A percentile compares a stretch with the other conserved stretches of the same genome.
These are phyloP conservation scores for Sipha flava DNA, from an alignment of 1,140 invertebrate genomes.

Conservation along the genomic window DNA sequence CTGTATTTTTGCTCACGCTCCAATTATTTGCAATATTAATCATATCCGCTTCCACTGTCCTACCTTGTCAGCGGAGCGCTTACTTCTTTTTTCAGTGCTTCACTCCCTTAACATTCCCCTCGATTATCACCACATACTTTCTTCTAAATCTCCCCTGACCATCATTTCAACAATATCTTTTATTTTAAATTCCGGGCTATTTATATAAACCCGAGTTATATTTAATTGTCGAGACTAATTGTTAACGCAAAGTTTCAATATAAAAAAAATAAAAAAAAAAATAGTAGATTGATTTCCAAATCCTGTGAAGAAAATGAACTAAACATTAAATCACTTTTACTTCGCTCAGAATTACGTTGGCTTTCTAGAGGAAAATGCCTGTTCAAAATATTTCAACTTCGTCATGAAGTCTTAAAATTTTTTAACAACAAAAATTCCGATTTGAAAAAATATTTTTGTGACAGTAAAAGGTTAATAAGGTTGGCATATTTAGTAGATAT, in stretches of 20 bases:
- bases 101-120: neutral
- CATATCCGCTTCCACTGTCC: neutral
- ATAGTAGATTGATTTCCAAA: slow-evolving; percentile 33
- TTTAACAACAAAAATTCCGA: neutral
- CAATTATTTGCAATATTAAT: neutral
- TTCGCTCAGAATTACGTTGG: slow-evolving; percentile 42
- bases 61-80: neutral
- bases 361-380: slow-evolving; percentile 42
- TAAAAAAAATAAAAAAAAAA: no score
- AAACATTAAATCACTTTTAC: slow-evolving; percentile 41
- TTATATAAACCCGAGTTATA: no score
- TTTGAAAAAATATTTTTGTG: neutral
- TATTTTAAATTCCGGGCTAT: neutral
- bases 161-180: neutral
- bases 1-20: neutral
- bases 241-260: no score
- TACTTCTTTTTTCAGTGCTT: neutral
- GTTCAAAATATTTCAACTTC: slow-evolving; percentile 42
- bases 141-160: neutral
- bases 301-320: slow-evolving; percentile 42
- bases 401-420: slow-evolving; percentile 36
- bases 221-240: no score
- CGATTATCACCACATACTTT: neutral
- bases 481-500: slow-evolving; percentile 20
- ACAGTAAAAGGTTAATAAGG: neutral